Conservation (phyloP, 2,888 invertebrate genomes). For the Lycocerus yunnanus region DNA sequence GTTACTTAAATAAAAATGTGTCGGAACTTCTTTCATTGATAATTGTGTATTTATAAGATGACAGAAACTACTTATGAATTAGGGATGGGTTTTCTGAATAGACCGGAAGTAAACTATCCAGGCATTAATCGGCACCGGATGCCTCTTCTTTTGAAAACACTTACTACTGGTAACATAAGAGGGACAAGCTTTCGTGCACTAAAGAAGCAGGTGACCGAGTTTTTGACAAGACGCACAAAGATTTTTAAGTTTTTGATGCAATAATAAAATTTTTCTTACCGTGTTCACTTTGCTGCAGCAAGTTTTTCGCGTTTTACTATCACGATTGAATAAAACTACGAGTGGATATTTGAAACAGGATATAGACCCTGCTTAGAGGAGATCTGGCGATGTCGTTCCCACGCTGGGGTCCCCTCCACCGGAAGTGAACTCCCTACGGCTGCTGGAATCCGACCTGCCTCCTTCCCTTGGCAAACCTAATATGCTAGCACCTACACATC, state of each 20-base stretch:
- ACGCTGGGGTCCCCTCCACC: slow-evolving; percentile 48
- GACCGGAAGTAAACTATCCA: slow-evolving; percentile 50
- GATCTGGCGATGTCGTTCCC: slow-evolving; percentile 42
- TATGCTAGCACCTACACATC: slow-evolving; percentile 26
- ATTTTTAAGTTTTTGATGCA: not conserved
- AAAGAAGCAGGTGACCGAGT: not conserved
- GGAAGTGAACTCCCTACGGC: slow-evolving; percentile 49
- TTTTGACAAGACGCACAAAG: not conserved
- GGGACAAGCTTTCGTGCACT: not conserved
- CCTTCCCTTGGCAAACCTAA: slow-evolving; percentile 29
- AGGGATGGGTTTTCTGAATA: slow-evolving; percentile 44
- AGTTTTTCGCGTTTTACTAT: not conserved
- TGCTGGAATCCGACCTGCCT: slow-evolving; percentile 43
- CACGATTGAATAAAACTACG: not conserved
- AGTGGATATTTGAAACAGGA: slow-evolving; percentile 24
- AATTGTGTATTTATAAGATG: not conserved
- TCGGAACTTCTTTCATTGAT: slow-evolving; percentile 6
- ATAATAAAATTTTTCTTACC: not conserved
- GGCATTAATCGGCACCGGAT: slow-evolving; percentile 46
- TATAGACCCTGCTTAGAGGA: slow-evolving; percentile 23
- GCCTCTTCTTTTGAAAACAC: slow-evolving; percentile 25
- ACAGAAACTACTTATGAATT: slow-evolving; percentile 5
- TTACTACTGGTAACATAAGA: not conserved
- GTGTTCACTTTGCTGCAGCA: not conserved
- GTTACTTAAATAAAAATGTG: slow-evolving; percentile 2